Conservation (phyloP, 2,797 vertebrate species). For the Miichthys miiuy region DNA sequence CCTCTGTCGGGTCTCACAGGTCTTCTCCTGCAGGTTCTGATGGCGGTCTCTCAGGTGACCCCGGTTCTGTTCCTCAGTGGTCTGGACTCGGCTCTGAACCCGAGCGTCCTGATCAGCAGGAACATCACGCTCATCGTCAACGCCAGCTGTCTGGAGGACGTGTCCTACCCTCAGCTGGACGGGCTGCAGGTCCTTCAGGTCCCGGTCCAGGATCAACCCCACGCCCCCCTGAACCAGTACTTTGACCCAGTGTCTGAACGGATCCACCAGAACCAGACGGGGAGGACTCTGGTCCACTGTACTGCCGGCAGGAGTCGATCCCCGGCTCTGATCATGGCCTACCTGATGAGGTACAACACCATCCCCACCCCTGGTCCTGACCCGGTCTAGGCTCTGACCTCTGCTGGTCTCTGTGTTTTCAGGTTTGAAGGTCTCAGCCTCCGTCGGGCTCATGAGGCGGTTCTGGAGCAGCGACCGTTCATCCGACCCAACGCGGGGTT, state of each 20-base stretch:
- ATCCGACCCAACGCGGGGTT: constrained; percentile 83
- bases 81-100: constrained; percentile 72
- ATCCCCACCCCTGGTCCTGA: no score
- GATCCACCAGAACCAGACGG: constrained; percentile 73
- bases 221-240: constrained; percentile 70
- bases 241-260: constrained; percentile 73
- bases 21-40: not conserved
- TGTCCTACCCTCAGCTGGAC: constrained; percentile 55
- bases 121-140: constrained; percentile 80
- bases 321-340: constrained; percentile 78
- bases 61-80: constrained; percentile 74
- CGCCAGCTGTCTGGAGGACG: constrained; percentile 59
- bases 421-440: constrained; percentile 71
- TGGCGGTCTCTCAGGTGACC: constrained; percentile 76
- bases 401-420: constrained; percentile 20
- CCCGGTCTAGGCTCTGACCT: no score
- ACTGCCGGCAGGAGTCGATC: constrained; percentile 79
- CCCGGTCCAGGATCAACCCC: constrained; percentile 77
- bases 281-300: constrained; percentile 81
- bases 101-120: constrained; percentile 62
- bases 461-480: constrained; percentile 73
- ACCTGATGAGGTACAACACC: constrained; percentile 73
- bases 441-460: constrained; percentile 65
- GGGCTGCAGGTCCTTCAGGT: constrained; percentile 66
- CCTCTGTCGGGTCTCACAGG: not conserved